Evolutionary conservation across 2,888 invertebrate genomes (phyloP).

Genomic region (Sinodicranocentrus sp.): DNA sequence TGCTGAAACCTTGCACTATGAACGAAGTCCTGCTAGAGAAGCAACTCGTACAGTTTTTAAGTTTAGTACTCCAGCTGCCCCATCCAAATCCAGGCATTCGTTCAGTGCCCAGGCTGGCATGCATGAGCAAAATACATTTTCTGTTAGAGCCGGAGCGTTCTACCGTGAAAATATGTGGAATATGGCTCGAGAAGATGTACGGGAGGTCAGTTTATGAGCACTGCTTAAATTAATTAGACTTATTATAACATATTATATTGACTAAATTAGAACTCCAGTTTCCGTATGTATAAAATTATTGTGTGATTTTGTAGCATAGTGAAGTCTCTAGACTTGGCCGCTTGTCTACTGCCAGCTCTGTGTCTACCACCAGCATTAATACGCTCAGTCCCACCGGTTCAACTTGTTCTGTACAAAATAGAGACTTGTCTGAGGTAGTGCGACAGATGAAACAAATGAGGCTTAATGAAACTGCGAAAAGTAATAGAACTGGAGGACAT

Average conservation of each 20-base stretch:
- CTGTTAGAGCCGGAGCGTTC: background rate
- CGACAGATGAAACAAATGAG: constrained; percentile 9
- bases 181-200: background rate
- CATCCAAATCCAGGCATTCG: constrained; percentile 23
- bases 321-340: background rate
- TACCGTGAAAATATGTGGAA: background rate
- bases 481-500: background rate
- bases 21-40: constrained; percentile 18
- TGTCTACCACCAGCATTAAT: constrained; percentile 15
- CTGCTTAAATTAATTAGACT: background rate
- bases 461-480: background rate
- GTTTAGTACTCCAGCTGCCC: constrained; percentile 45
- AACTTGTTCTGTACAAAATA: background rate
- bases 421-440: background rate
- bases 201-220: background rate
- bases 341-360: constrained; percentile 18
- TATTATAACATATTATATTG: background rate
- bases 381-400: constrained; percentile 22
- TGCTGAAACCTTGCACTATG: constrained; percentile 44
- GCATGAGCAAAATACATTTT: too few relatives aligned
- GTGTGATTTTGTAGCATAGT: background rate
- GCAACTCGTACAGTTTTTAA: background rate
- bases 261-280: background rate
- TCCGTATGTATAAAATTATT: background rate
- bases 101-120: background rate